These are phyloP conservation scores for Zoanthus sansibaricus DNA, from an alignment of 92 coral and sea anemone genomes.

Conservation along the genomic window DNA sequence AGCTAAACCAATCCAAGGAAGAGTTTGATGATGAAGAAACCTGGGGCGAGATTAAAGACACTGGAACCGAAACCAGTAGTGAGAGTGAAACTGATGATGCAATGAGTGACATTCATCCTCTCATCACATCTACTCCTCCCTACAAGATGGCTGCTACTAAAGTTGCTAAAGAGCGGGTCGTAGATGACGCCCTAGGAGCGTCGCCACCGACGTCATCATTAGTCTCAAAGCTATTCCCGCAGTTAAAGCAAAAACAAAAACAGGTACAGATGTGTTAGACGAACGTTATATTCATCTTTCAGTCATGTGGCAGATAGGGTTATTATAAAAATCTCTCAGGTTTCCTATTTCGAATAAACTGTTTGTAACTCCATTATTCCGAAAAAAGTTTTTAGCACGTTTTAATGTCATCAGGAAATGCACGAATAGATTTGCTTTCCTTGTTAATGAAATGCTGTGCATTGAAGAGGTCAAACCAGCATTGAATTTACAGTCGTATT, in stretches of 20 bases:
- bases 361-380: too few relatives aligned
- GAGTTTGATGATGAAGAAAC: conserved; percentile 93
- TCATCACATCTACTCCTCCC: conserved; percentile 56
- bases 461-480: too few relatives aligned
- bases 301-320: background rate
- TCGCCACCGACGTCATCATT: conserved; percentile 97
- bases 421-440: too few relatives aligned
- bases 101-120: conserved; percentile 71
- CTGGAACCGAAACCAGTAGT: conserved; percentile 52
- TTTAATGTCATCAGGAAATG: too few relatives aligned
- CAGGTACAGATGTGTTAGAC: conserved; percentile 34
- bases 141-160: conserved; percentile 12
- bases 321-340: background rate
- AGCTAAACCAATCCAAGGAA: conserved; percentile 43
- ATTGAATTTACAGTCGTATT: too few relatives aligned
- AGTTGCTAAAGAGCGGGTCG: background rate
- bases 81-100: conserved; percentile 81
- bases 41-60: conserved; percentile 81
- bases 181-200: conserved; percentile 52
- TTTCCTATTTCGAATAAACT: too few relatives aligned
- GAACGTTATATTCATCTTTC: background rate
- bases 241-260: conserved; percentile 75
- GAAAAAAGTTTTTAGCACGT: too few relatives aligned
- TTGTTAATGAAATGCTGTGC: too few relatives aligned
- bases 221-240: conserved; percentile 94